Evolutionary conservation across 2,888 invertebrate species (phyloP), one percentile per base, ranked within the genome.

Genomic region (Opisthograptis luteolata): DNA sequence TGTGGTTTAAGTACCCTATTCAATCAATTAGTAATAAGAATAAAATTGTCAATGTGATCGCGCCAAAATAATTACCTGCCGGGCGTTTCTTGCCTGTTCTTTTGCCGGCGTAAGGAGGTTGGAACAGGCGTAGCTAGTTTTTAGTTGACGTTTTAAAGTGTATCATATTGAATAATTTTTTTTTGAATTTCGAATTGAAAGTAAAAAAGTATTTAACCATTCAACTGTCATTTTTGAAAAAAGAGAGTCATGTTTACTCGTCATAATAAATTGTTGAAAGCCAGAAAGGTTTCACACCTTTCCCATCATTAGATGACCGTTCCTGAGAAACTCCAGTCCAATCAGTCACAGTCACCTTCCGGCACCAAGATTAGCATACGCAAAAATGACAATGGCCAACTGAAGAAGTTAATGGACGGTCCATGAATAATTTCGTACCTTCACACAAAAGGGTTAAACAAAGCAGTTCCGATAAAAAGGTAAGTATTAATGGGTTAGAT

Each of bases 301-400:
- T 77, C 76, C 68, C 76, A 69, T 73, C 75, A 74, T 77, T 71
- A 76, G 70, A 68, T 81, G 79, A 76, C 81, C 78, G 72, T 68
- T 74, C 72, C 65, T 83, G 83, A 79, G 84, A 51, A 85, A 84
- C 72, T 66, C 68, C 52, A 54, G 73, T 56, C 77, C 68, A 83
- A 88, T 88, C 87, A 85, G 89, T 89, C 88, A 88, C 84, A 81
- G 78, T 76, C 75, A 73, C 66, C 69, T 74, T 73, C 78, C 71
- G 73, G 71, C 54, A 65, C 63, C 13, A 56, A 55, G 70, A 87
- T 87, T 87, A 80, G 76, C 86, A 85, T 85, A 85, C 71, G 81
- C 82, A 77, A 82, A 86, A 81, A 81, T 84, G 70, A 89, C 89
- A 88, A 88, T 79, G 72, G 74, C 27, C 43, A 34, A 64, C 76